Percentiles rank a stretch among this genome's conserved stretches.
Conservation (phyloP, 53 echinoderm and acorn worm genomes). For the Temnopleurus reevesii region DNA sequence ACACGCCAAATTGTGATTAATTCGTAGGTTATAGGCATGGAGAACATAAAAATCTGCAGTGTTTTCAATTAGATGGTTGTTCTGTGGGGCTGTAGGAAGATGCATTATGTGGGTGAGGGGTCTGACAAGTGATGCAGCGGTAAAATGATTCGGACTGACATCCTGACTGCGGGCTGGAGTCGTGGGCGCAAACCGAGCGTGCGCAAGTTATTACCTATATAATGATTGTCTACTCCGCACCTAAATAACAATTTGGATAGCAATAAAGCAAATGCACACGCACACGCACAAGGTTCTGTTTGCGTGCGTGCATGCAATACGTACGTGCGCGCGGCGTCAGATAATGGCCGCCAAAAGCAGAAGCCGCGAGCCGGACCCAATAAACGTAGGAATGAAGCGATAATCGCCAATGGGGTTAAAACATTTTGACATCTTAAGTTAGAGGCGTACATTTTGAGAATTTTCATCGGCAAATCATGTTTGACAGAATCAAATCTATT, state of each 20-base stretch:
- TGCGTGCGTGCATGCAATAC: conserved; percentile 5
- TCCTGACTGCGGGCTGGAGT: conserved; percentile 12
- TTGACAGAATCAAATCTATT: conserved; percentile 50
- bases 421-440: conserved; percentile 46
- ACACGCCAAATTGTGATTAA: conserved; percentile 4
- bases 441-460: conserved; percentile 22
- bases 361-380: neutral
- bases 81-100: conserved; percentile 20
- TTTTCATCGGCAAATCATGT: conserved; percentile 23
- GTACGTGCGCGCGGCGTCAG: neutral
- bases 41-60: conserved; percentile 15
- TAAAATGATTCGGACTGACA: neutral
- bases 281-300: conserved; percentile 41
- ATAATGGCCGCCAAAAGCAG: neutral
- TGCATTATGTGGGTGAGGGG: conserved; percentile 31
- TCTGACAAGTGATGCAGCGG: conserved; percentile 15
- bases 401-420: conserved; percentile 44
- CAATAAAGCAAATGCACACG: conserved; percentile 30
- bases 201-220: conserved; percentile 34
- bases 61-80: conserved; percentile 38
- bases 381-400: conserved; percentile 12
- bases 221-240: conserved; percentile 28
- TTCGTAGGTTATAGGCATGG: conserved; percentile 25
- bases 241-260: conserved; percentile 35
- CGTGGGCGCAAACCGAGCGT: neutral